Percentiles rank a stretch among this genome's conserved stretches.
phyloP scores from a whole-genome alignment of 2,113 vertebrate genomes.

The Salvator merianae region DNA sequence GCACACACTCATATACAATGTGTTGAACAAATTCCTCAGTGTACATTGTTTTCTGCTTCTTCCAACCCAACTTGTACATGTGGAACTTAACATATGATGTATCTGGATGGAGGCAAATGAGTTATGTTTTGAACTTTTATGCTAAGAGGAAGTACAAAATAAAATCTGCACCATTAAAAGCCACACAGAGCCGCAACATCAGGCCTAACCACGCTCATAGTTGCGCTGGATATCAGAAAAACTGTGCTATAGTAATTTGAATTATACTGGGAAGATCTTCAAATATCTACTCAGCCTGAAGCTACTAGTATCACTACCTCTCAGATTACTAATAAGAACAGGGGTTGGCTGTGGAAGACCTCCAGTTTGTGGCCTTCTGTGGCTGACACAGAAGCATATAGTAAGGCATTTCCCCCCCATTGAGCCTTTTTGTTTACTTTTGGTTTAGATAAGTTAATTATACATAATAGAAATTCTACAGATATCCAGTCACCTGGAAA shows the following conservation, averaged over 20 bases:
- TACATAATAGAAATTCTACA: not conserved
- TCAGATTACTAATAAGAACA: not conserved
- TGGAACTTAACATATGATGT: too few species aligned
- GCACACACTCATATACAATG: too few species aligned
- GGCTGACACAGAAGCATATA: not conserved
- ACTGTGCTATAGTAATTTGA: not conserved
- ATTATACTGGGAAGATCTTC: not conserved
- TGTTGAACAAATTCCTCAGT: too few species aligned
- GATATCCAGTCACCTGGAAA: conserved; percentile 36
- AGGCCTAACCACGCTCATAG: too few species aligned
- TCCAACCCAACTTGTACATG: too few species aligned
- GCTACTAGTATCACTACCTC: not conserved
- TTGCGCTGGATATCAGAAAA: not conserved
- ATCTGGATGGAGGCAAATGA: too few species aligned
- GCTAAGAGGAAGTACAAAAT: too few species aligned
- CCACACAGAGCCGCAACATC: too few species aligned
- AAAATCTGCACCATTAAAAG: too few species aligned
- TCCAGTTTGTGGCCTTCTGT: not conserved
- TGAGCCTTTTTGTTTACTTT: not conserved
- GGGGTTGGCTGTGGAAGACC: conserved; percentile 9
- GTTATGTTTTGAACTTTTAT: too few species aligned
- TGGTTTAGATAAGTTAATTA: conserved; percentile 36
- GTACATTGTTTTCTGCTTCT: too few species aligned
- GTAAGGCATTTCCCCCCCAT: not conserved
- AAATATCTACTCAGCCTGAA: not conserved